A percentile compares a stretch with the other conserved stretches of the same genome.
Conservation (phyloP, 1,140 invertebrate species). For the Diprion similis region DNA sequence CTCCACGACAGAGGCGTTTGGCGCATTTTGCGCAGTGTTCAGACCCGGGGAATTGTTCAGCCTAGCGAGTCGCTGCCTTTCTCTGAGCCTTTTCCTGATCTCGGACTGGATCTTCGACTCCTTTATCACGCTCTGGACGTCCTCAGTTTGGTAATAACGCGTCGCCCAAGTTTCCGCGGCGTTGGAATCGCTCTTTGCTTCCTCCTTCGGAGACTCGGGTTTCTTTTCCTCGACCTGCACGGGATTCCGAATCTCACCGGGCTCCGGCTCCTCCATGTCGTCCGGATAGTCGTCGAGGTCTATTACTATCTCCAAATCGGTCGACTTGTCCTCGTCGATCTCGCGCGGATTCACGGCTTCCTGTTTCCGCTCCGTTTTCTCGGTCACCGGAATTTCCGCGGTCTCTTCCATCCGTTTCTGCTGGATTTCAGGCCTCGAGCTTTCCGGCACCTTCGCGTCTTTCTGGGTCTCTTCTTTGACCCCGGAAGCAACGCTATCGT, state of each 20-base stretch:
- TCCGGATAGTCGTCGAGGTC: constrained; percentile 60
- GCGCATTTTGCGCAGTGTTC: constrained; percentile 22
- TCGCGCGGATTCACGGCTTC: neutral
- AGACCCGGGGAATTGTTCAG: constrained; percentile 46
- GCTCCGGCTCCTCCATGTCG: constrained; percentile 53
- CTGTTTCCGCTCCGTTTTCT: neutral
- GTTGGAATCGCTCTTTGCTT: neutral
- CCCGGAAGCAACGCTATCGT: neutral
- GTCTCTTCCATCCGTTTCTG: neutral
- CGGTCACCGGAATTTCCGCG: neutral
- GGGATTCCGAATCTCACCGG: no score
- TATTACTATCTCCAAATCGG: constrained; percentile 54
- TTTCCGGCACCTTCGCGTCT: no score
- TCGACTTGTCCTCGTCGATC: constrained; percentile 26
- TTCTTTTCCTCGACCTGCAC: constrained; percentile 29
- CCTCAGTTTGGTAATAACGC: constrained; percentile 57
- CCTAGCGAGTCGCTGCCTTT: constrained; percentile 53
- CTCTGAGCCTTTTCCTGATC: constrained; percentile 57
- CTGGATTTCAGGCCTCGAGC: no score
- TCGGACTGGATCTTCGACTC: constrained; percentile 61
- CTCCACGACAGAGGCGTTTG: neutral
- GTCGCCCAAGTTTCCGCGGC: constrained; percentile 55
- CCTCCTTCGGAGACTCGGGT: constrained; percentile 17
- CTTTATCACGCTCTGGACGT: constrained; percentile 59
- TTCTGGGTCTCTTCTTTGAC: neutral